Base-by-base conservation (phyloP, 2,888 invertebrate species). In the Latheticus oryzae region DNA sequence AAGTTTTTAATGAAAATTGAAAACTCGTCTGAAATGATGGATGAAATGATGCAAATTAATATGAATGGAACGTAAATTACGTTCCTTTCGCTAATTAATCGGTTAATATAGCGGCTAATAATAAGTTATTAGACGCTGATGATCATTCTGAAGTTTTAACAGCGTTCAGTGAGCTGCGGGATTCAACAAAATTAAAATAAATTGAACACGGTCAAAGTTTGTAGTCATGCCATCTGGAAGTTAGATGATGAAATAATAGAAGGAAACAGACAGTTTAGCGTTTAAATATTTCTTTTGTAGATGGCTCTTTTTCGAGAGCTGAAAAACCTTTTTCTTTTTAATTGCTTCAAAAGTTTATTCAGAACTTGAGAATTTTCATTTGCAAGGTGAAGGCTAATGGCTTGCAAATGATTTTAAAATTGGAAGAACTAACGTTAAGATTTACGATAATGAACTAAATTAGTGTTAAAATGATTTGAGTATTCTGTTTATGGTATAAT, bases 11-110 rank as follows among this genome's bases (percentile, higher is more conserved):
- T 38, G 38, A 26, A 26, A 40, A 40, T 26, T 21, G 12, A 26
- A 13, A 24, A 40, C 24, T 24, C 24, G 40, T 15, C 40, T 7
- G 15, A 15, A 26, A 40, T 40, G 40, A 40, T 40, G 40, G 40
- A 40, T 40, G 42, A 28, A 42, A 42, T 26, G 8, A 24, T 11
- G 9, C 45, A 32, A 45, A 45, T 19, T 30, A 17, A 45, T 30
- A 32, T 30, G 30, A 45, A 30, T 30, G 28, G 16, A 43, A 26
- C 42, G 9, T 17, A 26, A 30, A 45, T 45, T 43, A 43, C 19
- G 9, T 45, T 45, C 45, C 9, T 16, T 30, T 7, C 17, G 17
- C 19, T 45, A 45, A 45, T 30, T 45, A 45, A 45, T 45, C 45
- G 19, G 19, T n/a, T 45, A 45, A 30, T 45, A 45, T 21, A 8